Percentiles rank a stretch among this genome's conserved stretches.
Evolutionary conservation across 2,797 vertebrate species (phyloP).

Genomic region (Pampus argenteus): DNA sequence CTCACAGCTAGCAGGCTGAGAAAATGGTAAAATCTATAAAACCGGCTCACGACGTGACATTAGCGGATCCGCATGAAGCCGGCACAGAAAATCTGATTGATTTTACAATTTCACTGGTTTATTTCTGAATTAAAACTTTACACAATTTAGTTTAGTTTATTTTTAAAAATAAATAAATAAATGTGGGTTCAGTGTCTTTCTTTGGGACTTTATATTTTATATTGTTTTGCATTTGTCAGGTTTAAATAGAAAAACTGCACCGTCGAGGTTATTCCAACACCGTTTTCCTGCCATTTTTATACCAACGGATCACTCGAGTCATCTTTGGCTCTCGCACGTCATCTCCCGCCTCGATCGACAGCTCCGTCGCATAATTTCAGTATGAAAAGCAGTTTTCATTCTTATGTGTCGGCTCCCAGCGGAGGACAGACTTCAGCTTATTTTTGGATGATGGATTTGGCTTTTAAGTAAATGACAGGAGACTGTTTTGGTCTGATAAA

Average conservation of each 20-base stretch:
- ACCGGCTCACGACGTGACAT: neutral
- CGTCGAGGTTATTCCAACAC: neutral
- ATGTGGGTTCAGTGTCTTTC: too few relatives aligned
- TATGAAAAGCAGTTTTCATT: slow-evolving; percentile 49
- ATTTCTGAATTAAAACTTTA: neutral
- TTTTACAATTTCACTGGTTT: neutral
- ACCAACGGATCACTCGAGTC: neutral
- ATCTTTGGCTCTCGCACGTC: slow-evolving; percentile 32
- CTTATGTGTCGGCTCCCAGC: slow-evolving; percentile 52
- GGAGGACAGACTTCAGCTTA: slow-evolving; percentile 59
- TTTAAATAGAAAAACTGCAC: neutral
- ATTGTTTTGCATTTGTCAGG: too few relatives aligned
- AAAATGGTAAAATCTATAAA: slow-evolving; percentile 21
- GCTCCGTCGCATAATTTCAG: slow-evolving; percentile 50
- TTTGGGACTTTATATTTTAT: too few relatives aligned
- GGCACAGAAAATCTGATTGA: neutral
- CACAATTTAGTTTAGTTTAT: too few relatives aligned
- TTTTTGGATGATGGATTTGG: slow-evolving; percentile 74
- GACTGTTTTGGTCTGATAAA: slow-evolving; percentile 72
- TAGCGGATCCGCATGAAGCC: slow-evolving; percentile 6
- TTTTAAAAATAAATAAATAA: too few relatives aligned
- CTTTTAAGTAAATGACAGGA: slow-evolving; percentile 74
- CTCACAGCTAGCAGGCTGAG: slow-evolving; percentile 25
- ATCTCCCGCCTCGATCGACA: slow-evolving; percentile 36
- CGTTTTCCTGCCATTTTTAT: neutral